Base-by-base conservation (phyloP, 2,888 invertebrate species). In the Hydroisotoma schaefferi region DNA sequence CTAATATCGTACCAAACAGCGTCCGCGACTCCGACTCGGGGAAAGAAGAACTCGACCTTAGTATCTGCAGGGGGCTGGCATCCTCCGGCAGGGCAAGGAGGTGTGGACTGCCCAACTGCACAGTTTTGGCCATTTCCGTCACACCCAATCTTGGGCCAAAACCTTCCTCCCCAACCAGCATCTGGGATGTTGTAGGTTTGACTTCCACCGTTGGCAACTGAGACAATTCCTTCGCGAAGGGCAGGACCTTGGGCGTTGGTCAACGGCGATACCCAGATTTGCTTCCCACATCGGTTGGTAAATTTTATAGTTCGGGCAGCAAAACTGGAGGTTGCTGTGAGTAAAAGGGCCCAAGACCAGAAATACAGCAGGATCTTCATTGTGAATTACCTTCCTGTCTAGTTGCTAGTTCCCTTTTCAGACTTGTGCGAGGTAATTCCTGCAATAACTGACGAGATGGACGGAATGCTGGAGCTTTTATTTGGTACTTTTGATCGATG, bases 1-100 rank as follows among this genome's bases (percentile, higher is more conserved):
- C 78, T 79, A 56, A 81, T 74, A 67, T 80, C 80, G 71, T 81
- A 81, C 73, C 75, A 80, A 71, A 80, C 80, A 57, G 75, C 69
- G 29, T 76, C 76, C 44, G 74, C 75, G 29, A 65, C 71, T 2
- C 76, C 77, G 18, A 78, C 70, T 2, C 78, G 27, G 2, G 67
- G 65, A 60, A 67, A 69, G 55, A 66, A 64, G 43, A 69, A 69
- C 28, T 69, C 69, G 2, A 69, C 69, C 18, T 69, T 69, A 29
- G 69, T 69, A 48, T 69, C 69, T 27, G 69, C 69, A 54, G 69
- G 67, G 33, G 67, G 67, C 15, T 69, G 61, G 49, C 69, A 68
- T 1, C 68, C 68, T 29, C 43, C 51, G 12, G 57, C 52, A 0
- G 33, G 47, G 38, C 68, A 68, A 12, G 67, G 67, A 2, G 61